Evolutionary conservation across 2,888 invertebrate species (phyloP), one percentile per base, ranked within the genome.

Genomic region (Nomada ferruginata): DNA sequence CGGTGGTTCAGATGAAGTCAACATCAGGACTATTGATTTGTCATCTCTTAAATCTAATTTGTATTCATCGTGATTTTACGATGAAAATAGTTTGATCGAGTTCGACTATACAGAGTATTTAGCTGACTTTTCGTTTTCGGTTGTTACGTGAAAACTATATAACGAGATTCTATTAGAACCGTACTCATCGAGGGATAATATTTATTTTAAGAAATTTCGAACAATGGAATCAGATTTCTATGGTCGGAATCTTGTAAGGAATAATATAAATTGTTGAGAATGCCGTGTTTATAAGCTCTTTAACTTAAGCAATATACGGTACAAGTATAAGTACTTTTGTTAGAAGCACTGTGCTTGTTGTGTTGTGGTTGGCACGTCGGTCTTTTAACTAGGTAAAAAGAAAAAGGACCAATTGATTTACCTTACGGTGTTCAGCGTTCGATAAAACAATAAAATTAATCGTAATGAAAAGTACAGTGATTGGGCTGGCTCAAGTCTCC

Each of bases 281-380:
- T 86, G 80, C 76, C 87, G 87, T 81, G 90, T 91, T 91, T 89
- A 87, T 83, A 91, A 90, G 90, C 90, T 91, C 91, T 85, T 90
- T 89, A 90, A 90, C 85, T 90, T 89, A 86, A 90, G 85, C 83
- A 90, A 84, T 85, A 82, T 80, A 83, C 82, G 84, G 85, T 84
- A 87, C 79, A 80, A 85, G 80, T 83, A 83, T 82, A 86, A 81
- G 86, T 86, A 89, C 86, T 90, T 87, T 87, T 72, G 84, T 87
- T 90, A 91, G 86, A 78, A 89, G 89, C 90, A 90, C 88, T 86
- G 90, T 89, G 89, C 89, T 91, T 90, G 83, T 89, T 90, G 86
- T 84, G 81, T 89, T 89, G 87, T 88, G 89, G 82, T 83, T 81
- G 85, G 87, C 90, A 89, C 90, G 85, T 89, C 85, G 65, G 79